A percentile compares a stretch with the other conserved stretches of the same genome.
Evolutionary conservation across 2,113 vertebrate species (phyloP).

Genomic region (Osmerus mordax): DNA sequence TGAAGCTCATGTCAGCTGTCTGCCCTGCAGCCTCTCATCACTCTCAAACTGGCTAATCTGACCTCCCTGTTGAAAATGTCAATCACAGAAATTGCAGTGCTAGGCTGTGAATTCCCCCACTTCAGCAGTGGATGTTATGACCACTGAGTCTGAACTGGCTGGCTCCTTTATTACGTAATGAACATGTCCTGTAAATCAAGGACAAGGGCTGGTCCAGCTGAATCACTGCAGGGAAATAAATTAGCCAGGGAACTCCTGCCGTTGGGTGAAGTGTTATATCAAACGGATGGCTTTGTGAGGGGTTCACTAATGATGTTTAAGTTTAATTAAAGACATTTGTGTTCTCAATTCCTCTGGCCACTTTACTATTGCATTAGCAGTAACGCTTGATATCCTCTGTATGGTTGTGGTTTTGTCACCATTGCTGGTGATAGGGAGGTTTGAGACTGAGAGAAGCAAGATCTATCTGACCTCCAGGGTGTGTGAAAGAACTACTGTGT

Average conservation of each 20-base stretch:
- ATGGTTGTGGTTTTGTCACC: background rate
- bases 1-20: background rate
- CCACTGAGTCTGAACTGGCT: slow-evolving; percentile 7
- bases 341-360: slow-evolving; percentile 4
- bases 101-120: slow-evolving; percentile 16
- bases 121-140: slow-evolving; percentile 10
- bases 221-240: slow-evolving; percentile 34
- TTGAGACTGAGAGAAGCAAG: background rate
- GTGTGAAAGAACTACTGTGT: background rate
- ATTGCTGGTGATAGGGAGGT: background rate
- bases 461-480: no score
- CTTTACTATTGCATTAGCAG: background rate
- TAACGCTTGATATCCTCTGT: background rate
- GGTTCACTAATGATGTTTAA: slow-evolving; percentile 18
- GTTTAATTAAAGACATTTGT: slow-evolving; percentile 11
- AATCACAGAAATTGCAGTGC: slow-evolving; percentile 28
- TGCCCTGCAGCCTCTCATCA: background rate
- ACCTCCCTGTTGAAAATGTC: slow-evolving; percentile 20
- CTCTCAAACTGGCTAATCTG: slow-evolving; percentile 30
- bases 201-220: background rate
- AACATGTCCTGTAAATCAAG: slow-evolving; percentile 34
- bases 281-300: slow-evolving; percentile 13
- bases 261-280: slow-evolving; percentile 34
- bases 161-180: slow-evolving; percentile 21
- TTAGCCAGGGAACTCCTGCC: slow-evolving; percentile 16